These are phyloP conservation scores for Sebastes variabilis DNA, from an alignment of 2,797 vertebrate genomes.

Conservation along the genomic window DNA sequence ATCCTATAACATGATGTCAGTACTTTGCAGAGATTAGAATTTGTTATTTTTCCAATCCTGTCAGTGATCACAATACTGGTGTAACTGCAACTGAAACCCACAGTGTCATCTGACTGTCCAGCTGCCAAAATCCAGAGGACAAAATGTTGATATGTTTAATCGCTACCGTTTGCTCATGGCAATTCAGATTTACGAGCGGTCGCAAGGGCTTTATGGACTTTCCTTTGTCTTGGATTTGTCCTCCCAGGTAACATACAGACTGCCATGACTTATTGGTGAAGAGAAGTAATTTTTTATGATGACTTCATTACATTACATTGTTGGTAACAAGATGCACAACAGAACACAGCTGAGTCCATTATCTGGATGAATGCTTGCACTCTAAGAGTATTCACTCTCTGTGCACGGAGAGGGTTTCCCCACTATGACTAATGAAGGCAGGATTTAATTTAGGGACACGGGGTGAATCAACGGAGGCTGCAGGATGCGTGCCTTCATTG, in stretches of 20 bases:
- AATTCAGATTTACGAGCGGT: neutral
- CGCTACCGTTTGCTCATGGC: neutral
- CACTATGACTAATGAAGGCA: constrained; percentile 11
- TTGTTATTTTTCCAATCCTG: neutral
- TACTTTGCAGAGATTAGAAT: neutral
- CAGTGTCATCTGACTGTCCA: neutral
- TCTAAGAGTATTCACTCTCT: neutral
- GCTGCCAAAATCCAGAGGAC: neutral
- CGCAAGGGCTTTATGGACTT: neutral
- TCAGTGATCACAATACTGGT: neutral
- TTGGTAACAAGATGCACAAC: neutral
- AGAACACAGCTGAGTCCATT: neutral
- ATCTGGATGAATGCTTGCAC: neutral
- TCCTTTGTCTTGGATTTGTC: neutral
- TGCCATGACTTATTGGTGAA: neutral
- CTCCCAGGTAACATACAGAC: neutral
- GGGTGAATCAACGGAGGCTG: neutral
- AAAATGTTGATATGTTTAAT: neutral
- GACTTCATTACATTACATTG: neutral
- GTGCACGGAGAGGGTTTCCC: constrained; percentile 7
- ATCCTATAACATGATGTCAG: neutral
- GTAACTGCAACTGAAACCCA: neutral
- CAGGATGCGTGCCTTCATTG: neutral
- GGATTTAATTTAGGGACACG: constrained; percentile 14
- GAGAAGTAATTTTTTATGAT: neutral